These are phyloP conservation scores for Luperina nickerlii DNA, from an alignment of 2,888 invertebrate species.

Conservation along the genomic window DNA sequence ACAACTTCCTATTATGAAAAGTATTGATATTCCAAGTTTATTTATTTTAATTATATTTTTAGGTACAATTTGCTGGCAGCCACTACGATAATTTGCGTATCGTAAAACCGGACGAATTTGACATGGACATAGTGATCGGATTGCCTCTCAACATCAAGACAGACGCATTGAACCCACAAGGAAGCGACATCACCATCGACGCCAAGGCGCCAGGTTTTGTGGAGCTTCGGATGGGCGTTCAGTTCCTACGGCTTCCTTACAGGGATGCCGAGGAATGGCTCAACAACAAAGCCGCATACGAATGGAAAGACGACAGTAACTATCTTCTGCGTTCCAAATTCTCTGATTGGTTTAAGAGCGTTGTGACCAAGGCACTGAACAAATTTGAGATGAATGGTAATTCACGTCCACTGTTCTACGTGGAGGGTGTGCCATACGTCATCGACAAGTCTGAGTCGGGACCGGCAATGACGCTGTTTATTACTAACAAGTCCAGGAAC, in stretches of 20 bases:
- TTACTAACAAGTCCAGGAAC: slow-evolving; percentile 71
- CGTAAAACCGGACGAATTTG: slow-evolving; percentile 90
- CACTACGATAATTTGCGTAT: slow-evolving; percentile 91
- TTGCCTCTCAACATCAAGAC: slow-evolving; percentile 82
- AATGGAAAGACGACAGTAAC: slow-evolving; percentile 81
- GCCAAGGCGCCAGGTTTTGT: slow-evolving; percentile 85
- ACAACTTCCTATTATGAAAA: background rate
- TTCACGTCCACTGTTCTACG: slow-evolving; percentile 57
- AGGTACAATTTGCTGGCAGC: slow-evolving; percentile 90
- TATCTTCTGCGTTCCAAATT: slow-evolving; percentile 86
- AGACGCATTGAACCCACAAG: slow-evolving; percentile 65
- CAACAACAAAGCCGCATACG: slow-evolving; percentile 79
- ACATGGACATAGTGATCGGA: slow-evolving; percentile 89
- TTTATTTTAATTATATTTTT: slow-evolving; percentile 8
- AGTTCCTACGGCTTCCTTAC: slow-evolving; percentile 75
- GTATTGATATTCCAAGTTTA: background rate
- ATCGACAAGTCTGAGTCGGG: slow-evolving; percentile 80
- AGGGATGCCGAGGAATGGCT: slow-evolving; percentile 75
- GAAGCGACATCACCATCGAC: slow-evolving; percentile 81
- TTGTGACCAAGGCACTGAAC: slow-evolving; percentile 83
- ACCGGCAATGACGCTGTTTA: slow-evolving; percentile 89
- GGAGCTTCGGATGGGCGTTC: slow-evolving; percentile 80
- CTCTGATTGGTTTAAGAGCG: slow-evolving; percentile 89
- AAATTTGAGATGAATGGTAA: slow-evolving; percentile 61
- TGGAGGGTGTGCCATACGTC: slow-evolving; percentile 82